Evolutionary conservation across 2,113 vertebrate genomes (phyloP), one percentile per base, ranked within the genome.

Genomic region (Sigmodon hispidus): DNA sequence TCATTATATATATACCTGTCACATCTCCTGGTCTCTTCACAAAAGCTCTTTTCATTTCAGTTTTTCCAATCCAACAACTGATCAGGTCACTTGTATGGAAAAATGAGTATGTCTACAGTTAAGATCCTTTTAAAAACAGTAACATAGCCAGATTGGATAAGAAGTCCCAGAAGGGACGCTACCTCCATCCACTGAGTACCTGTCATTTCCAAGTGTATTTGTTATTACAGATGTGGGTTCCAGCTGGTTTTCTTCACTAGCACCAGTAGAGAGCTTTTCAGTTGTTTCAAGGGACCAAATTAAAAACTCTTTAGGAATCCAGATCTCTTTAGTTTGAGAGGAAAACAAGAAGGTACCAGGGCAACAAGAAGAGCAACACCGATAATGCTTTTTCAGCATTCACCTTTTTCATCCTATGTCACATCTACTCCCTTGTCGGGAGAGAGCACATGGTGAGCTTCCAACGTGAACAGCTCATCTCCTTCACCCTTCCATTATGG

Each of bases 51-150:
- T 92, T 40, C 12, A 91, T 19, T 91, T 95, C 65, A 73, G 52
- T 63, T 96, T 76, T 76, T 43, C 63, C 96, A 96, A 96, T 95
- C 89, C 96, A 96, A 96, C 88, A 94, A 92, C 83, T 88, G 0
- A 0, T 97, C 92, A 92, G 48, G 75, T 97, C 45, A 13, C 89
- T 94, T 96, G 92, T 69, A 16, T 57, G 92, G 52, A n/a, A 52
- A 91, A 95, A 92, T 94, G 69, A 90, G 91, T 98, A 92, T 36
- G 93, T 59, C 55, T 76, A 48, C 52, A 94, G 95, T 90, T 72
- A 88, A 87, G 50, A 93, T 96, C 87, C 5, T 72, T 92, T 90
- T 87, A 57, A 91, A 97, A 69, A 34, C 31, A 94, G 87, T 84
- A 81, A 52, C 65, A 31, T 69, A 72, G 55, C 57, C 59, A 97